A percentile compares a stretch with the other conserved stretches of the same genome.
phyloP scores from a whole-genome alignment of 2,888 invertebrate genomes.

The Eupithecia pulchellata region DNA sequence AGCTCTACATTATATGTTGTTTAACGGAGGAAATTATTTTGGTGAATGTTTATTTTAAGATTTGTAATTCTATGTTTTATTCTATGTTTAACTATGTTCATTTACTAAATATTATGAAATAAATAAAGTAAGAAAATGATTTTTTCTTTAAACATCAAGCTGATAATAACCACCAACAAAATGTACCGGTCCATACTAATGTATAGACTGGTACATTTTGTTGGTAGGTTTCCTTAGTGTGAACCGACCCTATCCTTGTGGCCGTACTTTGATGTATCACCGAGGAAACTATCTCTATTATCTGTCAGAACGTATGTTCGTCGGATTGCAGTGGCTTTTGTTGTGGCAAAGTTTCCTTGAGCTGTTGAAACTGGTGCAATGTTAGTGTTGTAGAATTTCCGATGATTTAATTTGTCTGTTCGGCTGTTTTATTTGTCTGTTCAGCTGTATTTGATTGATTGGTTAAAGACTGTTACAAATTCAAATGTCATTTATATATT shows the following conservation, averaged over 20 bases:
- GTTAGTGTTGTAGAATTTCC: slow-evolving; percentile 3
- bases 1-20: no score
- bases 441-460: background rate
- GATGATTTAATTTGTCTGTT: slow-evolving; percentile 6
- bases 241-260: background rate
- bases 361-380: background rate
- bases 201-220: no score
- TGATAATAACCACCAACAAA: background rate
- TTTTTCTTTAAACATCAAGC: background rate
- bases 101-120: no score
- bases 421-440: background rate
- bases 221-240: background rate
- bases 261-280: slow-evolving; percentile 34
- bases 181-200: background rate
- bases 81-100: no score
- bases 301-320: slow-evolving; percentile 30
- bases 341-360: slow-evolving; percentile 22
- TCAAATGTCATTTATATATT: no score
- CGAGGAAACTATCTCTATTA: slow-evolving; percentile 29
- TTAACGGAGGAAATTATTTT: no score
- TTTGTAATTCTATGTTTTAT: no score
- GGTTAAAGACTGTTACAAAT: no score
- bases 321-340: slow-evolving; percentile 27
- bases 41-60: no score
- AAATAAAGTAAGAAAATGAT: no score